Percentiles rank a stretch among this genome's conserved stretches.
These are phyloP conservation scores for Callipepla californica DNA, from an alignment of 2,113 vertebrate species.

Conservation along the genomic window DNA sequence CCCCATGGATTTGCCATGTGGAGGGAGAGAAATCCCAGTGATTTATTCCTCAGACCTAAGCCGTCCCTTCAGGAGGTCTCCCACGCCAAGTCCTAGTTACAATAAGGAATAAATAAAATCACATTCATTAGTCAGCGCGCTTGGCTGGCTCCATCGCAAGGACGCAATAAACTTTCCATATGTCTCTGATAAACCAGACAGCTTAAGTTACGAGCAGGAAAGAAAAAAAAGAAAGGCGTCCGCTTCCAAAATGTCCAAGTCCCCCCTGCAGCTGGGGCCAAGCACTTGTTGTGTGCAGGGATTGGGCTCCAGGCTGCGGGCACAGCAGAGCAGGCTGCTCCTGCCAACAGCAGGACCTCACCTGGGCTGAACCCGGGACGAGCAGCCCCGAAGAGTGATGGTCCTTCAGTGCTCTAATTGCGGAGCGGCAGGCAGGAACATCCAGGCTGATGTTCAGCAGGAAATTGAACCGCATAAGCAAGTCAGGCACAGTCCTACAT, in stretches of 20 bases:
- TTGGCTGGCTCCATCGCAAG: constrained; percentile 56
- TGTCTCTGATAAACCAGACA: constrained; percentile 62
- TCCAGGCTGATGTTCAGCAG: constrained; percentile 43
- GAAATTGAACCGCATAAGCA: constrained; percentile 57
- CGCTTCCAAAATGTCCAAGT: constrained; percentile 32
- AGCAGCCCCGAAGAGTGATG: not conserved
- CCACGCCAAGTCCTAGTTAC: not conserved
- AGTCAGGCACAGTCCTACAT: constrained; percentile 43
- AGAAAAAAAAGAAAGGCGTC: constrained; percentile 50
- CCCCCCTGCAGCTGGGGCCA: constrained; percentile 12
- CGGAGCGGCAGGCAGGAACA: constrained; percentile 48
- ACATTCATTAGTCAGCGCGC: constrained; percentile 48
- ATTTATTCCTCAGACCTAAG: not conserved
- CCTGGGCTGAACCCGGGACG: not conserved
- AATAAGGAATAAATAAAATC: not conserved
- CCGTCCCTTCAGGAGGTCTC: not conserved
- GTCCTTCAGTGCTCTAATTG: constrained; percentile 63
- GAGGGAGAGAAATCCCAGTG: not conserved
- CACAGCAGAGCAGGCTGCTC: not conserved
- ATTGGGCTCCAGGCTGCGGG: constrained; percentile 11
- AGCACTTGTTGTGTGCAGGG: constrained; percentile 55
- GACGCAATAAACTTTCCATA: constrained; percentile 69
- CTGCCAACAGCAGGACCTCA: not conserved
- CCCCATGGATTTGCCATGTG: accelerated
- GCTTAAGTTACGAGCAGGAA: constrained; percentile 55